These are phyloP conservation scores for Alcedo quadribrachys DNA, from an alignment of 2,797 vertebrate species.

Conservation along the genomic window DNA sequence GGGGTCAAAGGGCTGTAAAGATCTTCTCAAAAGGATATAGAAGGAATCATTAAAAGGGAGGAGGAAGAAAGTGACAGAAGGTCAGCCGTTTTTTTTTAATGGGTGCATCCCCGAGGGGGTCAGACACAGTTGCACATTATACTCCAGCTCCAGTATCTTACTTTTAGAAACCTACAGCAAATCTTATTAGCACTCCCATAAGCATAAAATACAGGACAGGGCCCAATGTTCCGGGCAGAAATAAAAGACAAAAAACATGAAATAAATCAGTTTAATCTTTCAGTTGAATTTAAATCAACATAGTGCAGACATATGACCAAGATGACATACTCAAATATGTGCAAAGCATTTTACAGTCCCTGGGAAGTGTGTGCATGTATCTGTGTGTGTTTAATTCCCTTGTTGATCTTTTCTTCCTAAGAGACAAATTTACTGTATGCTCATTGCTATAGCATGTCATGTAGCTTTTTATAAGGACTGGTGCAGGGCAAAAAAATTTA, in stretches of 20 bases:
- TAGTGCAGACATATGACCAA: neutral
- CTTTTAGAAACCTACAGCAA: slow-evolving; percentile 67
- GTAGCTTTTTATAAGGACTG: slow-evolving; percentile 70
- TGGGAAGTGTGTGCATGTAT: neutral
- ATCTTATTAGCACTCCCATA: slow-evolving; percentile 71
- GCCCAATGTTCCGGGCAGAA: slow-evolving; percentile 12
- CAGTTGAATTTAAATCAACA: slow-evolving; percentile 56
- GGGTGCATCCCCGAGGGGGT: slow-evolving; percentile 76
- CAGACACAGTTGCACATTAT: slow-evolving; percentile 63
- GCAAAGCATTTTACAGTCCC: neutral
- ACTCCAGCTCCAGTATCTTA: slow-evolving; percentile 72
- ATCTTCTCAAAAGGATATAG: slow-evolving; percentile 81
- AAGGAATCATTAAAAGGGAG: slow-evolving; percentile 82
- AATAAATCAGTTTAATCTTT: slow-evolving; percentile 64
- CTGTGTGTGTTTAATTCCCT: slow-evolving; percentile 35
- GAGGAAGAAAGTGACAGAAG: slow-evolving; percentile 79
- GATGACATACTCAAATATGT: slow-evolving; percentile 38
- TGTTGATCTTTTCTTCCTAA: slow-evolving; percentile 62
- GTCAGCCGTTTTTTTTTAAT: slow-evolving; percentile 79
- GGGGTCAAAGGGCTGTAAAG: slow-evolving; percentile 82
- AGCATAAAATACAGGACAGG: slow-evolving; percentile 43
- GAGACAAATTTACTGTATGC: slow-evolving; percentile 64
- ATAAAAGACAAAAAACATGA: slow-evolving; percentile 49
- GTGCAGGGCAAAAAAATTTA: slow-evolving; percentile 74
- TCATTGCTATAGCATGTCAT: slow-evolving; percentile 20